Base-by-base conservation (phyloP, 1,140 invertebrate genomes). In the Heliconius nattereri region DNA sequence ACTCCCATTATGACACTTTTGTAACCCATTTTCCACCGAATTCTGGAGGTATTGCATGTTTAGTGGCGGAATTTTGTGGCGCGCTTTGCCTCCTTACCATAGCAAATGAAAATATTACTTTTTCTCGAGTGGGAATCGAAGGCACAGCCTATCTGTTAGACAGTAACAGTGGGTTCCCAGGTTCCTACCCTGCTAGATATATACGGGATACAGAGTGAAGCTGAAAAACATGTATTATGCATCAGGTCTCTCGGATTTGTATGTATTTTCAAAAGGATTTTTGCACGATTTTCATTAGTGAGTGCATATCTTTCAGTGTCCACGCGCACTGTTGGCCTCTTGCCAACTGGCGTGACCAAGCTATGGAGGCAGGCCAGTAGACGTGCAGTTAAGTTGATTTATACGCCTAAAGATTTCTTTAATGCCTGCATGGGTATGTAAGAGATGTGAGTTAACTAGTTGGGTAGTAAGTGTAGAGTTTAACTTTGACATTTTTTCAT, bases 311-410 rank as follows among this genome's bases (percentile, higher is more conserved):
- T 66, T 66, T 57, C n/a, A 66, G 60, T 66, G 60, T 26, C 60
- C 60, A 66, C 60, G 60, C 60, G 60, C 60, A 13, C 5, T 66
- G 3, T 29, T 66, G 60, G 60, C 60, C 11, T 66, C n/a, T 66
- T 2, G 60, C 60, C 60, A 66, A 66, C 60, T 66, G 60, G 23
- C 60, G 60, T 66, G 23, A 29, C 60, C 60, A 29, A 26, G 60
- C 23, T 26, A 29, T 66, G 26, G 60, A 66, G 11, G 60, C 60
- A 66, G 60, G 26, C 60, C 26, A 66, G 60, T 66, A 66, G 60
- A 66, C 60, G 60, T 66, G 60, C 60, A 66, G 60, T 66, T 66
- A 66, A 66, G 23, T 66, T 66, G 60, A 66, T 66, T 66, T 66
- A 66, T 66, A 66, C 23, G 60, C 60, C 60, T 66, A 26, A 66